Percentiles rank a stretch among this genome's conserved stretches.
Conservation (phyloP, 2,888 invertebrate genomes). For the Melangyna quadrimaculata region DNA sequence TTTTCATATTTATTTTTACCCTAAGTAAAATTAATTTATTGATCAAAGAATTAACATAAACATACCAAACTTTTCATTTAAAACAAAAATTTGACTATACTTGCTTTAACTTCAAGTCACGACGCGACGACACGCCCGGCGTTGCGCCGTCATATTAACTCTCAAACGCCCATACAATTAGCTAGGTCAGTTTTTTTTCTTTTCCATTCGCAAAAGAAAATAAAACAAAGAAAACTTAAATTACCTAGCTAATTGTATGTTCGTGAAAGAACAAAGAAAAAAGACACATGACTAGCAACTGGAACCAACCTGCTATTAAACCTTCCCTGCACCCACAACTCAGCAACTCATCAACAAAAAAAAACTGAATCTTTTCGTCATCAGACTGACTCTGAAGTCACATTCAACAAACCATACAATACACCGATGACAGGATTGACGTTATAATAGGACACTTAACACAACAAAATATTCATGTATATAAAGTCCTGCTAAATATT, state of each 20-base stretch:
- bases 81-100: too few relatives aligned
- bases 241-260: too few relatives aligned
- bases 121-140: too few relatives aligned
- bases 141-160: too few relatives aligned
- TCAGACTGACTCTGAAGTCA: not conserved
- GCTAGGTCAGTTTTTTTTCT: not conserved
- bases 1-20: not conserved
- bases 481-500: not conserved
- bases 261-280: not conserved
- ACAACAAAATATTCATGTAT: not conserved
- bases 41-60: not conserved
- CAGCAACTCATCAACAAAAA: not conserved
- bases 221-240: too few relatives aligned
- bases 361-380: slow-evolving; percentile 3
- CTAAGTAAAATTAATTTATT: not conserved
- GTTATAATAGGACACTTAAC: not conserved
- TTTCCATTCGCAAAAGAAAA: not conserved
- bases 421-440: too few relatives aligned
- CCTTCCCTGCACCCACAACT: not conserved
- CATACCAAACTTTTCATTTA: not conserved
- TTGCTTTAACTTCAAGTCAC: too few relatives aligned
- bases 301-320: slow-evolving; percentile 12
- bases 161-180: not conserved
- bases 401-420: slow-evolving; percentile 5
- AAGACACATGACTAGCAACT: not conserved